phyloP scores from a whole-genome alignment of 2,113 vertebrate genomes.

The Rafetus swinhoei region DNA sequence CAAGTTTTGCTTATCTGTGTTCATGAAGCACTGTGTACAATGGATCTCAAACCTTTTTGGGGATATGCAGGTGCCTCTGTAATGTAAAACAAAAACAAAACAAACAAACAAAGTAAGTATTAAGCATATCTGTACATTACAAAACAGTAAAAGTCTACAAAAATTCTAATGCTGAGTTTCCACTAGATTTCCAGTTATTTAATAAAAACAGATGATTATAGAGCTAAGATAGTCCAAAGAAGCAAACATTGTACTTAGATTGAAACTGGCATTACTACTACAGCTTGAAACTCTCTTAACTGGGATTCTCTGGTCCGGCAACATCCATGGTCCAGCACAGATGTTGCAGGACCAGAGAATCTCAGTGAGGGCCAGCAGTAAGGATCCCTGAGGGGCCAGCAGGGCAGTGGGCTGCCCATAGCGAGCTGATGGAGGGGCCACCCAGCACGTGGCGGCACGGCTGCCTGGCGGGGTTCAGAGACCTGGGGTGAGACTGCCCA shows the following conservation, averaged over 20 bases:
- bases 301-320: too few relatives aligned
- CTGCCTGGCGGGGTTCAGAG: too few relatives aligned
- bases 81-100: neutral
- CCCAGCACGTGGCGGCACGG: too few relatives aligned
- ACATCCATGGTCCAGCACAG: too few relatives aligned
- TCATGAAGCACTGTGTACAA: neutral
- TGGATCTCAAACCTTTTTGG: neutral
- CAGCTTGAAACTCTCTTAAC: too few relatives aligned
- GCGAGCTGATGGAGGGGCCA: too few relatives aligned
- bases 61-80: neutral
- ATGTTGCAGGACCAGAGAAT: too few relatives aligned
- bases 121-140: neutral
- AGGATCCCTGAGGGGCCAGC: too few relatives aligned
- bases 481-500: too few relatives aligned
- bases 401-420: too few relatives aligned
- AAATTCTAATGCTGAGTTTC: neutral
- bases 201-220: neutral
- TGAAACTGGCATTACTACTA: neutral
- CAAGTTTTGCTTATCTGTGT: neutral
- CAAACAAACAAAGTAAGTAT: neutral
- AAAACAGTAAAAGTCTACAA: neutral
- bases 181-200: conserved; percentile 11
- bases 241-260: neutral
- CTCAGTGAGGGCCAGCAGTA: too few relatives aligned
- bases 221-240: neutral